Evolutionary conservation across 2,113 vertebrate species (phyloP).

Genomic region (Tichodroma muraria): DNA sequence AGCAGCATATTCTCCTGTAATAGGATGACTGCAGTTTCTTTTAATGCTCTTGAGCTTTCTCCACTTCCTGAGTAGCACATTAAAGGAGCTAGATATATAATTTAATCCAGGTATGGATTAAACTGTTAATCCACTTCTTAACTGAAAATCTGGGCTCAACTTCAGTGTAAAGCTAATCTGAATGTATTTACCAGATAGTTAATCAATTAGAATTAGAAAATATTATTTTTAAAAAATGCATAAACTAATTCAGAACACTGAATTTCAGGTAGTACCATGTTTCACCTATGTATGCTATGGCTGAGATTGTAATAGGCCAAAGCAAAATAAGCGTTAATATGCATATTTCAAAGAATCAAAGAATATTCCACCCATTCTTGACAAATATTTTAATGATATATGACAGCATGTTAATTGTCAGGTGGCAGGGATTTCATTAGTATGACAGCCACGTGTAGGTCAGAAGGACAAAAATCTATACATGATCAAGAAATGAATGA

Average conservation of each 20-base stretch:
- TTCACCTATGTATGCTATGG: background rate
- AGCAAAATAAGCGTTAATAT: background rate
- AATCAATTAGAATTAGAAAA: background rate
- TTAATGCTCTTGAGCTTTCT: background rate
- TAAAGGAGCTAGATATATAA: background rate
- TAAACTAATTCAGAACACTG: background rate
- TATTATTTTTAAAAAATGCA: background rate
- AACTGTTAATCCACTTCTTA: background rate
- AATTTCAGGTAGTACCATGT: background rate
- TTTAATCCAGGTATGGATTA: background rate
- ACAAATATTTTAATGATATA: background rate
- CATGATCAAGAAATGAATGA: rapidly evolving
- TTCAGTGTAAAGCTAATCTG: background rate
- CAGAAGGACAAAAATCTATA: background rate
- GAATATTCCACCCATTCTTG: background rate
- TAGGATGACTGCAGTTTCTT: background rate
- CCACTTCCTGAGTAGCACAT: background rate
- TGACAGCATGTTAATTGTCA: background rate
- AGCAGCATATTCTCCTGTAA: background rate
- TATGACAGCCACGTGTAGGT: background rate
- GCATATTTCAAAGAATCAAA: no score
- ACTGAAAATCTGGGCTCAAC: background rate
- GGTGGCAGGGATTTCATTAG: background rate
- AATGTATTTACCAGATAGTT: background rate
- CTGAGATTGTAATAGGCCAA: background rate